Percentiles rank a stretch among this genome's conserved stretches.
phyloP scores from a whole-genome alignment of 1,140 invertebrate genomes.

The Pseudachorutes palmiensis region DNA sequence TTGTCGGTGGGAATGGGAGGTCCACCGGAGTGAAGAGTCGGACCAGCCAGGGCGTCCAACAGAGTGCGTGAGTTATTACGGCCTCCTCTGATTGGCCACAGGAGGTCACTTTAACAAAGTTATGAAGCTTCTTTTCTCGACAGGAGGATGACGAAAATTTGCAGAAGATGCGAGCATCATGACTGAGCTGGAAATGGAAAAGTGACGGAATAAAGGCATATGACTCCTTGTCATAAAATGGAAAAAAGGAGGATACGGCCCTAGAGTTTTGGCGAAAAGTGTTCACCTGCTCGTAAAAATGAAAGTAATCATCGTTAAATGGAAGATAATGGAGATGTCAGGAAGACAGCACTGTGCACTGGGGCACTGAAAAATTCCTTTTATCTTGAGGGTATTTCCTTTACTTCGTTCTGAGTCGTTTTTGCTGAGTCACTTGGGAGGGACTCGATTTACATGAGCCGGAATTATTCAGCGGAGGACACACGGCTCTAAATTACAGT shows the following conservation, averaged over 20 bases:
- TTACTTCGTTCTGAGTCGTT: background rate
- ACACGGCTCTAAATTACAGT: background rate
- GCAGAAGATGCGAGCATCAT: too few species aligned
- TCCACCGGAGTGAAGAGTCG: conserved; percentile 15
- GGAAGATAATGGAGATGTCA: conserved; percentile 11
- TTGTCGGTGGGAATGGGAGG: conserved; percentile 27
- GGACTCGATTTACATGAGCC: background rate
- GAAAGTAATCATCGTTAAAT: conserved; percentile 11
- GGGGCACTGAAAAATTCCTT: background rate
- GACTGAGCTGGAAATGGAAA: too few species aligned
- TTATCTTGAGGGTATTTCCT: background rate
- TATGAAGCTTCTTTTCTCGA: background rate
- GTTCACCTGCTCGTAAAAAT: conserved; percentile 10
- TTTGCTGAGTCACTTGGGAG: conserved; percentile 7
- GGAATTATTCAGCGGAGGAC: background rate
- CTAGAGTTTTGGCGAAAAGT: conserved; percentile 3
- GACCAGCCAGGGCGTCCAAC: conserved; percentile 19
- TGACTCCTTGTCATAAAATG: background rate
- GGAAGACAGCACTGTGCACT: background rate
- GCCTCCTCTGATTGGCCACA: conserved; percentile 36
- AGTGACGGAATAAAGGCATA: conserved; percentile 2
- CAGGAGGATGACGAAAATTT: background rate
- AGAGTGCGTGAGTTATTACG: conserved; percentile 38
- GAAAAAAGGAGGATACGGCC: background rate
- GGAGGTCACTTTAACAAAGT: conserved; percentile 31